Base-by-base conservation (phyloP, 2,797 vertebrate species). In the Chloroceryle inda region DNA sequence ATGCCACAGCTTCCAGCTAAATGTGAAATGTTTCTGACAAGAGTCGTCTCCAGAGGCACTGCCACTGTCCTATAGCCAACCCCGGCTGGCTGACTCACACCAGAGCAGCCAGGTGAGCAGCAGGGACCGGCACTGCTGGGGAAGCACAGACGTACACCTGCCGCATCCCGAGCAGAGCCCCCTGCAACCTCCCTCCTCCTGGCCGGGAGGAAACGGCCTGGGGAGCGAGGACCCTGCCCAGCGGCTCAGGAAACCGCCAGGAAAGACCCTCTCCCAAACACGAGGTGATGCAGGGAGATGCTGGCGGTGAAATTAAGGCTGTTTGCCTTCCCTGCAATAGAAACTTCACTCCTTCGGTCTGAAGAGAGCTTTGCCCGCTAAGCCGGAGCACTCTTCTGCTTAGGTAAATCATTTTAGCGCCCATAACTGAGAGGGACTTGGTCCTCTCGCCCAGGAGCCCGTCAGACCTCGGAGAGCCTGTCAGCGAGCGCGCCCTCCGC, bases 161-260 rank as follows among this genome's bases (percentile, higher is more conserved):
- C 40, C 31, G 1, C 0, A 14, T 38, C 53, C 47, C 15, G 21
- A 52, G 10, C 0, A 0, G 35, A 79, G 49, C n/a, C 68, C 13
- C 5, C 15, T 9, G 14, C 0, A 3, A n/a, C 33, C 27, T 79
- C 49, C 68, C 23, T n/a, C 3, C 22, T n/a, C 52, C 37, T 24
- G 40, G 38, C 42, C 1, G 2, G 16, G 44, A 45, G 42, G 58
- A 58, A 26, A 38, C 5, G 29, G 31, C 9, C 22, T 9, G 22
- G 45, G 50, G 40, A n/a, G 49, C 1, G 2, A 38, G 2, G 19
- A 35, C 7, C 11, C 13, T 15, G 5, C 11, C 24, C n/a, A 58
- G 67, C 4, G 0, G 5, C 42, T 44, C 13, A 16, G 45, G 44
- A 44, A 78, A 31, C 27, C 27, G 23, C 10, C 4, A 5, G 55